Evolutionary conservation across 2,888 invertebrate genomes (phyloP).

Genomic region (Apamea crenata): DNA sequence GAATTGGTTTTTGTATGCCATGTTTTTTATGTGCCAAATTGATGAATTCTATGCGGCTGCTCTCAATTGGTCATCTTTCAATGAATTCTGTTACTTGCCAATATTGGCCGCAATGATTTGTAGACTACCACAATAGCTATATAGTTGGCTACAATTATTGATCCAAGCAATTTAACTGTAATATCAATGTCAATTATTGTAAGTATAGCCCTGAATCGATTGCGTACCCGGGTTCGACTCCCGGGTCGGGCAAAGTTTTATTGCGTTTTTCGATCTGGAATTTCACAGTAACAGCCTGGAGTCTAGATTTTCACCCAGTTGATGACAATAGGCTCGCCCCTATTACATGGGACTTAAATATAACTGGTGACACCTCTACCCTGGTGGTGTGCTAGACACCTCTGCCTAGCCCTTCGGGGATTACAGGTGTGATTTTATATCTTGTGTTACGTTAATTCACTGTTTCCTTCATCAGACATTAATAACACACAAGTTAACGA

Average conservation of each 20-base stretch:
- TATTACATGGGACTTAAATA: background rate
- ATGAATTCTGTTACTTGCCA: conserved; percentile 7
- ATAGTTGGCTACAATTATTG: background rate
- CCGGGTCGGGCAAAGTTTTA: conserved; percentile 9
- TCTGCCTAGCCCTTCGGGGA: background rate
- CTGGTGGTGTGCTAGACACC: background rate
- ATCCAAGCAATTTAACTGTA: background rate
- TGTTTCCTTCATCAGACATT: background rate
- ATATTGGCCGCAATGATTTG: conserved; percentile 23
- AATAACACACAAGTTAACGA: background rate
- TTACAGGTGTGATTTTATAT: background rate
- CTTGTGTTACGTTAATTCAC: background rate
- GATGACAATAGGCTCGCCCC: background rate
- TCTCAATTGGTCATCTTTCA: conserved; percentile 28
- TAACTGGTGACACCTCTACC: background rate
- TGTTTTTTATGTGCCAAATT: conserved; percentile 1
- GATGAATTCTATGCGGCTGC: conserved; percentile 15
- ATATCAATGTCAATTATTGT: background rate
- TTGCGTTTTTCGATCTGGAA: background rate
- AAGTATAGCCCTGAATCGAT: background rate
- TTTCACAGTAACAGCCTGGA: background rate
- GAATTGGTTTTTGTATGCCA: conserved; percentile 13
- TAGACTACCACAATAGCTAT: background rate
- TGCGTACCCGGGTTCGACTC: background rate
- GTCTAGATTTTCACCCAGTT: background rate